Evolutionary conservation across 2,888 invertebrate species (phyloP), one percentile per base, ranked within the genome.

Genomic region (Caenorhabditis panamensis): DNA sequence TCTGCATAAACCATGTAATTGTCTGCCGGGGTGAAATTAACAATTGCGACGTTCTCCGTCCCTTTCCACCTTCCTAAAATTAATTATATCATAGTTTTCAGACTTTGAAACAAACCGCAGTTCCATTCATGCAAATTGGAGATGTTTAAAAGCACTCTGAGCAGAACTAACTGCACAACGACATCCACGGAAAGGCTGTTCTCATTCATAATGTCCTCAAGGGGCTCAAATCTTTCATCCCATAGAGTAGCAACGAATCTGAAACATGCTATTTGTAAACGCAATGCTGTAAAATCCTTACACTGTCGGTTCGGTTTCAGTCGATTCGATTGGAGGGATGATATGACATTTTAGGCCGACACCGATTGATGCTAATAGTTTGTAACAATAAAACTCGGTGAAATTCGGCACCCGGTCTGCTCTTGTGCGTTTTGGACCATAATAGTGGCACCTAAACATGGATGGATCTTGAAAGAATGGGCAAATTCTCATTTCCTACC

Each of bases 181-280:
- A 71, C 22, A 64, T 78, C 78, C 18, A 59, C 78, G 64, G 36
- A 36, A 51, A 78, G 64, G 31, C 54, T 53, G 16, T 78, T 36
- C 68, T 59, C 63, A 31, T 53, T 13, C 53, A 68, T 59, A 41
- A 77, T 31, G 58, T 63, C 22, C 20, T 63, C 69, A 18, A 77
- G 24, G 20, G 58, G 63, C 56, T 71, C 47, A 31, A 71, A 66
- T 28, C 22, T 66, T 59, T 78, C 64, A 53, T 71, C 66, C 71
- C 69, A 78, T 64, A 71, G 13, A 41, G 71, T 71, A 41, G 78
- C 69, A 44, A 78, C 64, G 66, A 71, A 78, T 16, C 78, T 78
- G 28, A 61, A 69, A 71, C 31, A 4, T 31, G 9, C n/a, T 47
- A 64, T 59, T 37, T 63, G 56, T 69, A 58, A 63, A 77, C 58